A percentile compares a stretch with the other conserved stretches of the same genome.
These are phyloP conservation scores for Embidobia sp. DNA, from an alignment of 2,888 invertebrate species.

Conservation along the genomic window DNA sequence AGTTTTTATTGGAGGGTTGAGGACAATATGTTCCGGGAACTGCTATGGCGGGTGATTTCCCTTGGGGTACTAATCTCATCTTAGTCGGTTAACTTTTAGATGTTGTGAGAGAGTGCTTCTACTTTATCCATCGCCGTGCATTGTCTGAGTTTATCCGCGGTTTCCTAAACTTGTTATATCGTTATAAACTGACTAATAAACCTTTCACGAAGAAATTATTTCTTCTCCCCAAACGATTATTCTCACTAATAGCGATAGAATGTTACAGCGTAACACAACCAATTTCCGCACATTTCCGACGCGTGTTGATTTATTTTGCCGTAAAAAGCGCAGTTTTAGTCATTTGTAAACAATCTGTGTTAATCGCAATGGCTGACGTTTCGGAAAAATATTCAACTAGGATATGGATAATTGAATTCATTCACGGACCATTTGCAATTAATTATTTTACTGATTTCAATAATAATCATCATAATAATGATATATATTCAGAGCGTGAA, in stretches of 20 bases:
- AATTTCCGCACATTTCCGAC: too few species aligned
- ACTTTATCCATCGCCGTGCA: conserved; percentile 51
- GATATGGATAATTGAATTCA: not conserved
- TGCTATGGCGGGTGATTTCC: conserved; percentile 76
- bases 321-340: too few species aligned
- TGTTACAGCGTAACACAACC: too few species aligned
- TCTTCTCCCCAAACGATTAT: not conserved
- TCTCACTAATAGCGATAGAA: too few species aligned
- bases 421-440: conserved; percentile 10
- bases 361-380: too few species aligned
- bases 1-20: conserved; percentile 76
- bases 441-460: conserved; percentile 23
- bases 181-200: conserved; percentile 21
- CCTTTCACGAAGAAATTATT: conserved; percentile 1
- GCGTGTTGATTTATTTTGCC: too few species aligned
- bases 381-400: not conserved
- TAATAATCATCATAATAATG: conserved; percentile 23
- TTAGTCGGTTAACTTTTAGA: conserved; percentile 74
- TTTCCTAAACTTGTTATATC: conserved; percentile 26
- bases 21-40: conserved; percentile 74
- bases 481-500: conserved; percentile 19
- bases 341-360: too few species aligned
- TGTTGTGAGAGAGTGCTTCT: conserved; percentile 68
- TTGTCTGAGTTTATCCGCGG: conserved; percentile 45
- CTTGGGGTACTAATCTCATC: conserved; percentile 77